Evolutionary conservation across 1,140 invertebrate species (phyloP), one percentile per base, ranked within the genome.

Genomic region (Macrosteles quadrilineatus): DNA sequence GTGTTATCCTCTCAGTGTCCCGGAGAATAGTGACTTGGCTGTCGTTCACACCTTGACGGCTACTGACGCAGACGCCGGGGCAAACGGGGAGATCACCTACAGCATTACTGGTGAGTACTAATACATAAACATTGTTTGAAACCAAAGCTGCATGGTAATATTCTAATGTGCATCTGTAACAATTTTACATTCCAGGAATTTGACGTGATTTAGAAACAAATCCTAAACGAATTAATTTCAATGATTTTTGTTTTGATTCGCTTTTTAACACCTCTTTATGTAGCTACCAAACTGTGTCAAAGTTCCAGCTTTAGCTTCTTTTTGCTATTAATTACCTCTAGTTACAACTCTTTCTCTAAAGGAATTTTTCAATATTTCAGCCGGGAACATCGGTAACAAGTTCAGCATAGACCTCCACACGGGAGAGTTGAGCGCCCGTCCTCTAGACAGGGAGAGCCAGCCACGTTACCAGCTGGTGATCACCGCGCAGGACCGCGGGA

Each of bases 11-110:
- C 79, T 97, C 0, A 83, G 86, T 0, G 85, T 98, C 0, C 94
- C 93, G 0, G 96, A 98, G 83, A 97, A 96, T 78, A 91, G 90
- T 73, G 90, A 93, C 23, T 80, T 85, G 0, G 84, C 91, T 14
- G 86, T 91, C 11, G 91, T 99, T 62, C 92, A 98, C 75, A 94
- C 93, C 0, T 86, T 98, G 2, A 87, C 91, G 3, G 97, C 97
- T 0, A 88, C 83, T 2, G 98, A 99, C 80, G 80, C 85, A 66
- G 98, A 99, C 80, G 85, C 87, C 29, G 92, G 91, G 2, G 81
- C 85, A 27, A 96, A 96, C 79, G 91, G 92, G 1, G 87, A 95
- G 74, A 86, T 98, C 21, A 87, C 86, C 0, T 98, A 97, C 80
- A 93, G 87, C 68, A 94, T 97, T 36, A 88, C 87, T 63, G 90